phyloP scores from a whole-genome alignment of 2,888 invertebrate genomes.

The Hipparchia semele region DNA sequence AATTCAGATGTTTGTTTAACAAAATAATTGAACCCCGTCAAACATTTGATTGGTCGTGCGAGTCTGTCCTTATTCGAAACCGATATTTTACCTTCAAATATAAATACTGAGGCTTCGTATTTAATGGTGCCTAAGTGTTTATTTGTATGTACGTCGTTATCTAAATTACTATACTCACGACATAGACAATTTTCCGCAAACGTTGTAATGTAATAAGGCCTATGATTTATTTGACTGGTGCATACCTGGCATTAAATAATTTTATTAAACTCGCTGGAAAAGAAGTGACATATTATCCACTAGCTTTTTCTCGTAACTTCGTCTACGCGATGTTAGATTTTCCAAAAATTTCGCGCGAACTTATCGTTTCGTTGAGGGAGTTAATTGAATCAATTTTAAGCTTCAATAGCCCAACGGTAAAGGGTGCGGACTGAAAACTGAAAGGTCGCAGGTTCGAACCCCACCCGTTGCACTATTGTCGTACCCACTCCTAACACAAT shows the following conservation, averaged over 20 bases:
- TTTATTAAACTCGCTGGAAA: background rate
- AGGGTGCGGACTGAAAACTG: too few species aligned
- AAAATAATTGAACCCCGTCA: conserved; percentile 6
- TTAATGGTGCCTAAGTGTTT: conserved; percentile 28
- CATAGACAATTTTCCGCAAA: conserved; percentile 29
- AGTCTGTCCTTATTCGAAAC: background rate
- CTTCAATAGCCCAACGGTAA: too few species aligned
- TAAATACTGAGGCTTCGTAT: conserved; percentile 27
- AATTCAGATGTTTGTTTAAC: background rate
- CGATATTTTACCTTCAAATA: conserved; percentile 18
- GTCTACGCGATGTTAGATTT: too few species aligned
- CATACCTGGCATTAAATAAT: conserved; percentile 47
- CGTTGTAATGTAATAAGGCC: conserved; percentile 24
- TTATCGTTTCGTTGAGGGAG: too few species aligned
- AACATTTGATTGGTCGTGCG: background rate
- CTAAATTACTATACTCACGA: conserved; percentile 36
- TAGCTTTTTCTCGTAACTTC: too few species aligned
- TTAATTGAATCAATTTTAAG: too few species aligned
- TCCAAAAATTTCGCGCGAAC: too few species aligned
- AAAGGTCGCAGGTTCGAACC: too few species aligned
- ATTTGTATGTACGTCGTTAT: conserved; percentile 27
- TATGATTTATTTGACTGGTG: conserved; percentile 20
- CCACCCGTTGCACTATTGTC: too few species aligned
- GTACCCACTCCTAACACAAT: too few species aligned
- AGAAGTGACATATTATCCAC: too few species aligned